Evolutionary conservation across 2,888 invertebrate species (phyloP).

Genomic region (Cataglyphis rosenhaueri): DNA sequence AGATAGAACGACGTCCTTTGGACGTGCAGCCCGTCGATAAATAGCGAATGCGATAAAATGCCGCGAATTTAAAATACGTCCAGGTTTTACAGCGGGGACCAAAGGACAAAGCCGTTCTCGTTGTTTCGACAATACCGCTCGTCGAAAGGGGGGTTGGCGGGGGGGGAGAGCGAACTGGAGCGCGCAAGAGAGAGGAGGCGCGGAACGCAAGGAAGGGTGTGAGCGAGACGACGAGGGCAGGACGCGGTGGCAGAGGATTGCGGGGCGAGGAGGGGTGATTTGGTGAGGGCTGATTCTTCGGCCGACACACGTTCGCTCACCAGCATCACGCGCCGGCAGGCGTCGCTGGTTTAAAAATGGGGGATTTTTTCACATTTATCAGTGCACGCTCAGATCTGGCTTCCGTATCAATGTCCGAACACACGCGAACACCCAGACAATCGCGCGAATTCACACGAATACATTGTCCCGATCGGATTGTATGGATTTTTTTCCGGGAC

Average conservation of each 20-base stretch:
- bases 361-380: conserved; percentile 83
- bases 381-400: conserved; percentile 81
- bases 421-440: conserved; percentile 83
- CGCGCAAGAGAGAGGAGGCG: conserved; percentile 64
- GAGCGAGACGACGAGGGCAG: conserved; percentile 62
- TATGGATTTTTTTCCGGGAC: conserved; percentile 85
- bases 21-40: conserved; percentile 77
- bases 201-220: conserved; percentile 61
- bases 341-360: conserved; percentile 79
- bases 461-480: conserved; percentile 85
- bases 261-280: conserved; percentile 33
- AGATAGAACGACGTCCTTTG: conserved; percentile 72
- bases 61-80: conserved; percentile 78
- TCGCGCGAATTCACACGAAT: conserved; percentile 84
- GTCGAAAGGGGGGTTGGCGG: conserved; percentile 74
- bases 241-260: conserved; percentile 58
- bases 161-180: conserved; percentile 50
- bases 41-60: conserved; percentile 78
- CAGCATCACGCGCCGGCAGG: conserved; percentile 76
- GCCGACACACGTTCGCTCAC: conserved; percentile 74
- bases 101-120: conserved; percentile 78
- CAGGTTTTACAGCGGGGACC: conserved; percentile 77
- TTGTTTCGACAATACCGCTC: conserved; percentile 78
- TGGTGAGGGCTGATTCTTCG: conserved; percentile 75
- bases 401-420: conserved; percentile 82